Evolutionary conservation across 1,140 invertebrate genomes (phyloP).

Genomic region (Aporrectodea caliginosa): DNA sequence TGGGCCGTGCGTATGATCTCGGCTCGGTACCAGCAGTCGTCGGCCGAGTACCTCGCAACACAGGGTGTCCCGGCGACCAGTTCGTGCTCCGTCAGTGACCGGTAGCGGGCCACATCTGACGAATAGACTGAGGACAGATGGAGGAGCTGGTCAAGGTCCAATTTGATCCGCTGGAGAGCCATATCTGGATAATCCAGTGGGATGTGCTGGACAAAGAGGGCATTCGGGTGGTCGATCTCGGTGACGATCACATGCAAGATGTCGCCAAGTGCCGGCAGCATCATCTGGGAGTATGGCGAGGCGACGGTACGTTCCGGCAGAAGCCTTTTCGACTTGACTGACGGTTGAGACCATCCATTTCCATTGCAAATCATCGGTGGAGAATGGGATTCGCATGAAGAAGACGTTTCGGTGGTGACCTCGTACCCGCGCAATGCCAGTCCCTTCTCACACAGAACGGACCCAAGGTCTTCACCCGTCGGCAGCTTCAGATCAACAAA

Average conservation of each 20-base stretch:
- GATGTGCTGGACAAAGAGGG: not conserved
- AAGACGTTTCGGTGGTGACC: not conserved
- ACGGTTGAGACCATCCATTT: too few species aligned
- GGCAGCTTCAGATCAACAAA: not conserved
- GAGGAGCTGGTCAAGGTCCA: not conserved
- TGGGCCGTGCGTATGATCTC: not conserved
- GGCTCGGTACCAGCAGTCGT: not conserved
- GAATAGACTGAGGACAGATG: not conserved
- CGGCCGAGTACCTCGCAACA: not conserved
- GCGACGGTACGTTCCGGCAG: not conserved
- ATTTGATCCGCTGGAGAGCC: not conserved
- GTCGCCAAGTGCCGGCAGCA: not conserved
- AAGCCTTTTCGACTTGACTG: too few species aligned
- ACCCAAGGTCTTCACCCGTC: not conserved
- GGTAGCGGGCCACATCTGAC: not conserved
- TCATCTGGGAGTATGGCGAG: not conserved
- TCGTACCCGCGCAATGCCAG: not conserved
- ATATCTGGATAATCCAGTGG: not conserved
- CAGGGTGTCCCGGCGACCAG: not conserved
- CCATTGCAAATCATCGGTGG: too few species aligned
- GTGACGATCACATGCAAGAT: not conserved
- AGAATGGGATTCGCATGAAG: not conserved
- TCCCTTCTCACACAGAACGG: not conserved
- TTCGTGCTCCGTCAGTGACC: not conserved
- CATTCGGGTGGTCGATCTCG: not conserved